Evolutionary conservation across 1,140 invertebrate genomes (phyloP).

Genomic region (Zaprionus nigranus): DNA sequence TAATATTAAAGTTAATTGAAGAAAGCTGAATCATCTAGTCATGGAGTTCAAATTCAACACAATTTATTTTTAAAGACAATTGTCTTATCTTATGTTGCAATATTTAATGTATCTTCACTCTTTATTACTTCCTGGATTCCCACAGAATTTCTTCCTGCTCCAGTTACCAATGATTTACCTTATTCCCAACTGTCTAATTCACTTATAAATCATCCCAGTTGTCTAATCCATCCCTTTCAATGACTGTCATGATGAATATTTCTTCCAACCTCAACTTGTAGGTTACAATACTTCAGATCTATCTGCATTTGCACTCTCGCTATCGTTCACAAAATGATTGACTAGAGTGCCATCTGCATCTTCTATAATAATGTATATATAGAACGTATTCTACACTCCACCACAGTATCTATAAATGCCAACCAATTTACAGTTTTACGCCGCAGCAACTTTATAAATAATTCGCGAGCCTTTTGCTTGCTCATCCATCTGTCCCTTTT

Average conservation of each 20-base stretch:
- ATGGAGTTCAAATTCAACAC: no score
- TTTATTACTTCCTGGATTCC: background rate
- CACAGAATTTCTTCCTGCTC: no score
- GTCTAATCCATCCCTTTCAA: slow-evolving; percentile 1
- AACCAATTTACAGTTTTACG: slow-evolving; percentile 73
- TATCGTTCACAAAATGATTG: slow-evolving; percentile 22
- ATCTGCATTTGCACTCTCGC: background rate
- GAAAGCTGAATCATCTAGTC: no score
- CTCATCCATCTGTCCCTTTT: slow-evolving; percentile 52
- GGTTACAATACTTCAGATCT: background rate
- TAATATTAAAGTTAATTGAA: background rate
- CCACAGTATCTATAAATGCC: slow-evolving; percentile 58
- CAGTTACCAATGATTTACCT: background rate
- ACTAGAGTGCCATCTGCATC: slow-evolving; percentile 12
- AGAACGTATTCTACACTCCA: no score
- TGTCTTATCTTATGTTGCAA: no score
- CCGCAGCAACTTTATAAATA: slow-evolving; percentile 65
- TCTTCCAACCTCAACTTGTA: background rate
- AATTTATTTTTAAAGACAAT: background rate
- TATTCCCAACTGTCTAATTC: background rate
- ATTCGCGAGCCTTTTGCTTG: slow-evolving; percentile 51
- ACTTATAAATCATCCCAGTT: background rate
- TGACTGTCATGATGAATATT: background rate
- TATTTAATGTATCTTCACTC: background rate
- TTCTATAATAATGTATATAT: background rate